A percentile compares a stretch with the other conserved stretches of the same genome.
These are phyloP conservation scores for Odontophorus gujanensis DNA, from an alignment of 2,113 vertebrate genomes.

Conservation along the genomic window DNA sequence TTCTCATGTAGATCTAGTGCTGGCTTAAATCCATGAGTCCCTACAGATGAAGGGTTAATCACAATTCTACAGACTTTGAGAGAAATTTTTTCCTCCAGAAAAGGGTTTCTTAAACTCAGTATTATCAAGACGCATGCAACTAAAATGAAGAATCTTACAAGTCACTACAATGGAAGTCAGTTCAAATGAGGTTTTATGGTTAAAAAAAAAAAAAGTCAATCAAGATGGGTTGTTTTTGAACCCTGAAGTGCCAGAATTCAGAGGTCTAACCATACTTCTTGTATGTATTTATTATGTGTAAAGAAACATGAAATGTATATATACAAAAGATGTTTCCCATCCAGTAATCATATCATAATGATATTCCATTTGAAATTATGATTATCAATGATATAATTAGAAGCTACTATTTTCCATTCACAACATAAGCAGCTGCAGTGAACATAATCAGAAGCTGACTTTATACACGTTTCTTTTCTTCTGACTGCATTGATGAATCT, in stretches of 20 bases:
- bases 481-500: background rate
- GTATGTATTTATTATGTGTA: background rate
- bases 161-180: background rate
- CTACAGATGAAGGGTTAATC: background rate
- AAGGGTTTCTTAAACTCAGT: background rate
- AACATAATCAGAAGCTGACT: background rate
- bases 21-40: background rate
- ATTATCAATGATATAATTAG: background rate
- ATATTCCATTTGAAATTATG: background rate
- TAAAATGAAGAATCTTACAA: background rate
- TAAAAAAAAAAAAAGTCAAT: background rate
- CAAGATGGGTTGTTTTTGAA: rapidly evolving
- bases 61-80: background rate
- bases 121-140: background rate
- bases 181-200: background rate
- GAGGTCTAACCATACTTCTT: background rate
- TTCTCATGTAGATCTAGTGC: background rate
- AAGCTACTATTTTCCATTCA: background rate
- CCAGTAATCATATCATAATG: background rate
- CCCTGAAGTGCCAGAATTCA: background rate
- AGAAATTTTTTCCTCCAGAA: background rate
- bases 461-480: background rate
- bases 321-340: background rate
- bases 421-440: background rate
- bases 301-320: background rate